Base-by-base conservation (phyloP, 2,797 vertebrate species). In the Hapalemur alaotrensis region DNA sequence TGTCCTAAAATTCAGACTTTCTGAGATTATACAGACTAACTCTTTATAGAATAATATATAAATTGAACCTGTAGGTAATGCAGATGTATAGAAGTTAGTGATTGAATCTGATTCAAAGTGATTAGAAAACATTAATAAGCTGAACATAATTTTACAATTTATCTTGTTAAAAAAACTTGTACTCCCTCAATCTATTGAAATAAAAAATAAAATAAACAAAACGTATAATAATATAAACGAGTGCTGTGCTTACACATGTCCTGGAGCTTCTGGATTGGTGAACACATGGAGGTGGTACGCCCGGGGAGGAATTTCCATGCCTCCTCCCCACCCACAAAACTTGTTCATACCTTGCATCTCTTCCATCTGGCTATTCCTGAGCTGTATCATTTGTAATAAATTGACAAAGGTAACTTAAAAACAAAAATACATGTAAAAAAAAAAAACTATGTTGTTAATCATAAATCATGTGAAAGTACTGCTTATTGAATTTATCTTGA, bases 291-390 rank as follows among this genome's bases (percentile, higher is more conserved):
- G 54, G 17, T 7, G 11, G 11, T 12, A 5, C 0, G 46, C 13
- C 38, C 17, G 25, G 25, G 43, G 20, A 54, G 8, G 11, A 48
- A 30, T 5, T 5, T 17, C 65, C 11, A 2, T 6, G 17, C 7
- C 6, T 15, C 4, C 17, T 83, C 7, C 8, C 43, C 0, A 32
- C 4, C 7, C 10, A 4, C 3, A 30, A 18, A 10, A 7, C 7
- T 67, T 89, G 13, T 2, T 5, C 18, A 2, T 23, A 14, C 30
- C 82, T 4, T n/a, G 3, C 0, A 12, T 43, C 41, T 38, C 41
- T 75, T 85, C 41, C 35, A 43, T 81, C 57, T 63, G 48, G 0
- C 14, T 70, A 6, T 41, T 84, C 14, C 30, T 81, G 35, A 75
- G 12, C 88, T 69, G 5, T 63, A 18, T 46, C 23, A 43, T 59